Evolutionary conservation across 2,888 invertebrate species (phyloP), one percentile per base, ranked within the genome.

Genomic region (Mythimna lalbum): DNA sequence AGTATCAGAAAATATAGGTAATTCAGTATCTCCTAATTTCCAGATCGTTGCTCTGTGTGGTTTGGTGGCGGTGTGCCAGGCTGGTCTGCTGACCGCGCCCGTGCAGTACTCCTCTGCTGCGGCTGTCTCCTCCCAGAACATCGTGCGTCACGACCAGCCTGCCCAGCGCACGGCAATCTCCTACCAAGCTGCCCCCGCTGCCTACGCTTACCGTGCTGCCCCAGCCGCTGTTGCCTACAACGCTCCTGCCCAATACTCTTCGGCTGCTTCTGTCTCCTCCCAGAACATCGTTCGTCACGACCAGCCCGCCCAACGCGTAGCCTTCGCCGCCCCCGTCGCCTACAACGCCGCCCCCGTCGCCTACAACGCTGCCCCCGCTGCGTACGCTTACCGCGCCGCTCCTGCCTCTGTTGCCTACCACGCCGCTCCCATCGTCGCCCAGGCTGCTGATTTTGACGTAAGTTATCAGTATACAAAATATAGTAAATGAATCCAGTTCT

Each of bases 41-140:
- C 85, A 94, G 93, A 76, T 93, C 4, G 78, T 93, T 77, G 85
- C 88, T n/a, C 76, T 92, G 27, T 90, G 87, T 75, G 89, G 90
- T 52, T 80, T 91, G 33, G 85, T 90, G 83, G 91, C 91, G 5
- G 91, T 88, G 62, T 83, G 89, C 69, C 86, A 90, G 78, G 92
- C 91, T 1, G 92, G 92, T 67, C 88, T 93, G 19, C 73, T 92
- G 80, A 81, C 91, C 27, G 88, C 86, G 73, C 85, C 96, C 33
- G 85, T 60, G n/a, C 92, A 92, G 82, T 67, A 72, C 50, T 76
- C 73, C 21, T 77, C 74, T 19, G 62, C 78, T 59, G 63, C 74
- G 1, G 57, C 75, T 33, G 85, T 78, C 80, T 87, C 63, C 66
- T 90, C 70, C 83, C 89, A 73, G n/a, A 76, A 75, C 53, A 76